phyloP scores from a whole-genome alignment of 1,140 invertebrate genomes.

The Prorops nasuta region DNA sequence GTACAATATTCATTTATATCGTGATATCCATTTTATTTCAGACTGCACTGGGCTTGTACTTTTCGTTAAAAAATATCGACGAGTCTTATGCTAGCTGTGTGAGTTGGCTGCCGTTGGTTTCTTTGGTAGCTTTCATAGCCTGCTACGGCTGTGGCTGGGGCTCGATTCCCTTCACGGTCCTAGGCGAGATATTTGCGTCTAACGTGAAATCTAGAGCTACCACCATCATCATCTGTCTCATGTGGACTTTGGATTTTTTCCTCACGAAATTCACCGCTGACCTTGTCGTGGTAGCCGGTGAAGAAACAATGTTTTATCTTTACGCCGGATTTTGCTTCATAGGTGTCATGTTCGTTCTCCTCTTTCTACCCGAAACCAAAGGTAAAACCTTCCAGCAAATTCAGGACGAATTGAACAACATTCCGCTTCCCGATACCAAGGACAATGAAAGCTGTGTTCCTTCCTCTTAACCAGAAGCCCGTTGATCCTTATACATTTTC shows the following conservation, averaged over 20 bases:
- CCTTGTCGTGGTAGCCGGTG: constrained; percentile 62
- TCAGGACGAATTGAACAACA: constrained; percentile 64
- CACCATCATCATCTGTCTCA: constrained; percentile 70
- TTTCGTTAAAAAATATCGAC: constrained; percentile 53
- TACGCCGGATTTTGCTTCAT: constrained; percentile 12
- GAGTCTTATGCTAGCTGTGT: constrained; percentile 54
- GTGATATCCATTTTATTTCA: constrained; percentile 35
- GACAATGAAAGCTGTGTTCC: too few relatives aligned
- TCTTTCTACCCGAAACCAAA: constrained; percentile 80
- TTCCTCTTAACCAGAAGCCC: too few relatives aligned
- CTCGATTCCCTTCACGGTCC: constrained; percentile 80
- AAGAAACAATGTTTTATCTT: constrained; percentile 53
- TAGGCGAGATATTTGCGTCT: constrained; percentile 78
- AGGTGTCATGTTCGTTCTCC: constrained; percentile 61
- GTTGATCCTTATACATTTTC: too few relatives aligned
- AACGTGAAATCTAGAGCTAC: constrained; percentile 73
- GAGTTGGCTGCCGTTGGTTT: constrained; percentile 65
- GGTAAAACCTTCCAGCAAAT: constrained; percentile 77
- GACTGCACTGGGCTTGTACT: constrained; percentile 63
- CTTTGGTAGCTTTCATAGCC: constrained; percentile 67
- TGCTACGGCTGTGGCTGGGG: constrained; percentile 73
- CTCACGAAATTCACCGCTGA: constrained; percentile 74
- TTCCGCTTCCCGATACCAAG: too few relatives aligned
- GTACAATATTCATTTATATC: neutral
- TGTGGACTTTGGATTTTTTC: constrained; percentile 79